Base-by-base conservation (phyloP, 2,888 invertebrate genomes). In the Odontocolon sp. region DNA sequence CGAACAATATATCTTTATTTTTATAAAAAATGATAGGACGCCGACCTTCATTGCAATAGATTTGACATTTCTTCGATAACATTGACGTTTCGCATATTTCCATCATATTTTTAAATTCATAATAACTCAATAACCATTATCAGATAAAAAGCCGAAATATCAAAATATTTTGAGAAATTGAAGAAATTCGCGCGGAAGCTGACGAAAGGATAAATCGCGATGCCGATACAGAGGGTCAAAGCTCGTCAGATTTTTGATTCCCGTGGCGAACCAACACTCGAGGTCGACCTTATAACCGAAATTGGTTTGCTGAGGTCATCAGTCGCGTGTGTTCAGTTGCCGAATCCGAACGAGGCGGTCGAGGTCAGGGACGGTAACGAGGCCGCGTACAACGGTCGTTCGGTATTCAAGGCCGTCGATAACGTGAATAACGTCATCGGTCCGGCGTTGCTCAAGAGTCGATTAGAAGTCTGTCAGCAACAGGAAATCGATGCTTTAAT, bases 201-300 rank as follows among this genome's bases (percentile, higher is more conserved):
- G 40, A 52, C 5, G 28, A 31, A 63, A 16, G 57, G 31, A 8
- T 52, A 6, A 18, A 31, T 68, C 33, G 87, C 71, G 68, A 93
- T 93, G 93, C 91, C 93, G 42, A 92, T 94, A 85, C 90, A 90
- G 79, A 92, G 92, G 82, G 90, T 95, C 11, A 92, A 92, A 86
- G 94, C 94, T 63, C 92, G 94, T 67, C 93, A 93, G 86, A 94
- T 94, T 86, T 94, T 93, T 87, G 94, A 95, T 90, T 93, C 94
- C 78, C 92, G 94, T 73, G 94, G 94, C 23, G 94, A 94, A 85
- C 94, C 94, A n/a, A 95, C 95, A 9, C 92, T 95, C 64, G 95
- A 90, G 78, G 87, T 90, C 2, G 89, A 89, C 33, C 45, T 90
- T 8, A 85, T 89, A 21, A 89, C 88, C 0, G 88, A 90, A 2